These are phyloP conservation scores for Ctena decussata DNA, from an alignment of 2,888 invertebrate genomes.

Conservation along the genomic window DNA sequence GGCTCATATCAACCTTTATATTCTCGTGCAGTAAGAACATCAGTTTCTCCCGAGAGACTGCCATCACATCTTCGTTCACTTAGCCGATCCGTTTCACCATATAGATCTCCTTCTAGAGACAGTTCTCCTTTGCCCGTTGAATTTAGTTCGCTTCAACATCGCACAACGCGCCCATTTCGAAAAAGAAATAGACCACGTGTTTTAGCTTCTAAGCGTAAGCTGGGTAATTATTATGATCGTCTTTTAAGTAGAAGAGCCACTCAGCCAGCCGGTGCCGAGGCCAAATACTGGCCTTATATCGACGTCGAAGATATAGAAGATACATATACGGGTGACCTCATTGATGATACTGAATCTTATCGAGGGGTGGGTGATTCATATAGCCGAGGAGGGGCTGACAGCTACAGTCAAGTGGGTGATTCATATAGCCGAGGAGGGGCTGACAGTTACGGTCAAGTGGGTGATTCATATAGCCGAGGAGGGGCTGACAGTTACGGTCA, in stretches of 20 bases:
- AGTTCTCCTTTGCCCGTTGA: constrained; percentile 56
- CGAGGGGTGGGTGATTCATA: constrained; percentile 5
- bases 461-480: constrained; percentile 25
- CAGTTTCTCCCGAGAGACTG: constrained; percentile 42
- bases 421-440: not conserved
- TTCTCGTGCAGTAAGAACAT: constrained; percentile 40
- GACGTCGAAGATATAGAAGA: constrained; percentile 74
- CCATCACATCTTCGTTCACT: not conserved
- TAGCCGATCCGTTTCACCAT: constrained; percentile 29
- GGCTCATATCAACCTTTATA: constrained; percentile 55
- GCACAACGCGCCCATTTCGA: constrained; percentile 16
- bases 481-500: not conserved
- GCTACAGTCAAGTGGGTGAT: not conserved
- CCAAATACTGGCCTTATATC: constrained; percentile 74
- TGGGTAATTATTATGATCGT: constrained; percentile 73
- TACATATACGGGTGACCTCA: constrained; percentile 66
- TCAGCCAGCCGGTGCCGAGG: constrained; percentile 47
- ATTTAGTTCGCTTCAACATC: constrained; percentile 3
- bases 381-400: not conserved
- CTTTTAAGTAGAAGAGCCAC: constrained; percentile 56
- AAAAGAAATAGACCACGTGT: constrained; percentile 65
- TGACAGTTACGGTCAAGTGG: constrained; percentile 26
- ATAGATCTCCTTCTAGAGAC: constrained; percentile 49
- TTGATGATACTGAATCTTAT: constrained; percentile 67
- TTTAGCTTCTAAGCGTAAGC: constrained; percentile 59